These are phyloP conservation scores for Alces alces DNA, from an alignment of 2,113 vertebrate genomes.

Conservation along the genomic window DNA sequence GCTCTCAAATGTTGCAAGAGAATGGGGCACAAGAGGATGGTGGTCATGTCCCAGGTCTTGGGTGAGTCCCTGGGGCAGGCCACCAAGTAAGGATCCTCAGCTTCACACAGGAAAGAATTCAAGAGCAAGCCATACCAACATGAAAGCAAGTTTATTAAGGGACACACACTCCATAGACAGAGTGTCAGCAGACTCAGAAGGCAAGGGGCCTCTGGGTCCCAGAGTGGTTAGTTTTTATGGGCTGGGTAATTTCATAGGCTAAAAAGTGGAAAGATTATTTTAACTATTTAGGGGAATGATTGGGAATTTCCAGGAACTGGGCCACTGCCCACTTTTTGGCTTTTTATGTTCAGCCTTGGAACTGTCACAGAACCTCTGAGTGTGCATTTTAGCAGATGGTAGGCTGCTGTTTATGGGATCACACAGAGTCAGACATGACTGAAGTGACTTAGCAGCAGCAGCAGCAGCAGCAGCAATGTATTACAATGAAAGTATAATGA, in stretches of 20 bases:
- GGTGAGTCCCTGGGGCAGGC: neutral
- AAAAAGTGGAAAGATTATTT: neutral
- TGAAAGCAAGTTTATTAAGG: neutral
- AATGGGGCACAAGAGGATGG: neutral
- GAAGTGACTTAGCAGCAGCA: too few relatives aligned
- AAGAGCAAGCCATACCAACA: neutral
- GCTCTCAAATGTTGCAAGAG: neutral
- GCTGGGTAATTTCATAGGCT: neutral
- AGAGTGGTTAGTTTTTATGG: neutral
- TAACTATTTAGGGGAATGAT: neutral
- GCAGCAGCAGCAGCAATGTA: neutral
- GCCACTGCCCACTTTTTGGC: neutral
- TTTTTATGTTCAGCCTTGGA: neutral
- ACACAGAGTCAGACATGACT: too few relatives aligned
- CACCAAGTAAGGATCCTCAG: neutral
- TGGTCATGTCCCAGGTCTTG: neutral
- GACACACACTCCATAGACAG: neutral
- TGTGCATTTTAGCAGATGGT: neutral
- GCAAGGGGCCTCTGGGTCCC: neutral
- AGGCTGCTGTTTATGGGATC: too few relatives aligned
- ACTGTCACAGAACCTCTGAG: neutral
- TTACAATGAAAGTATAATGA: neutral
- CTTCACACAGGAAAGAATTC: neutral
- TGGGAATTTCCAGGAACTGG: neutral
- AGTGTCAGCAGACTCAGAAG: neutral